A percentile compares a stretch with the other conserved stretches of the same genome.
Evolutionary conservation across 1,140 invertebrate genomes (phyloP).

Genomic region (Cyclargus thomasi): DNA sequence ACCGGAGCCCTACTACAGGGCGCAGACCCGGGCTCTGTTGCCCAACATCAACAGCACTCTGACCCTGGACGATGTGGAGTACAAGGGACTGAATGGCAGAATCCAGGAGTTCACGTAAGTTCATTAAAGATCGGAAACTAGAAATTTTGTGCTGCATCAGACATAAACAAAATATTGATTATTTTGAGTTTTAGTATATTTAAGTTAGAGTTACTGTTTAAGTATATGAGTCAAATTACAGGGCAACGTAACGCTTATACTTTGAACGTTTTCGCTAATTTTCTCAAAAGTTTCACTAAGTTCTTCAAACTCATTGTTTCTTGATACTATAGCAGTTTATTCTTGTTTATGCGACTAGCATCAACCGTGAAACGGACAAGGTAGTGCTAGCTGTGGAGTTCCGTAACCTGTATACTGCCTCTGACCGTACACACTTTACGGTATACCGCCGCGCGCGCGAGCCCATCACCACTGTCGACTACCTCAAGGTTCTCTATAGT

Average conservation of each 20-base stretch:
- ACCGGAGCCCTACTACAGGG: background rate
- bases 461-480: conserved; percentile 12
- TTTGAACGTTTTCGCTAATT: too few species aligned
- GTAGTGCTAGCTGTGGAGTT: conserved; percentile 2
- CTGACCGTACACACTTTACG: background rate
- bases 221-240: too few species aligned
- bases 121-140: too few species aligned
- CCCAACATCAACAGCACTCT: background rate
- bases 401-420: background rate
- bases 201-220: too few species aligned
- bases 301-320: too few species aligned
- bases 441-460: conserved; percentile 12
- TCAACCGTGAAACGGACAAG: background rate
- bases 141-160: too few species aligned
- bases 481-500: background rate
- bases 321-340: too few species aligned
- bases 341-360: background rate
- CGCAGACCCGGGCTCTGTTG: background rate
- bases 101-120: conserved; percentile 5
- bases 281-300: too few species aligned
- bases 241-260: too few species aligned
- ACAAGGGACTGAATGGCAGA: background rate
- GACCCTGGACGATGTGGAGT: background rate
- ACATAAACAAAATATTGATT: too few species aligned
- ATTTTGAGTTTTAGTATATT: too few species aligned